Evolutionary conservation across 2,113 vertebrate genomes (phyloP), one percentile per base, ranked within the genome.

Genomic region (Hiodon tergisus): DNA sequence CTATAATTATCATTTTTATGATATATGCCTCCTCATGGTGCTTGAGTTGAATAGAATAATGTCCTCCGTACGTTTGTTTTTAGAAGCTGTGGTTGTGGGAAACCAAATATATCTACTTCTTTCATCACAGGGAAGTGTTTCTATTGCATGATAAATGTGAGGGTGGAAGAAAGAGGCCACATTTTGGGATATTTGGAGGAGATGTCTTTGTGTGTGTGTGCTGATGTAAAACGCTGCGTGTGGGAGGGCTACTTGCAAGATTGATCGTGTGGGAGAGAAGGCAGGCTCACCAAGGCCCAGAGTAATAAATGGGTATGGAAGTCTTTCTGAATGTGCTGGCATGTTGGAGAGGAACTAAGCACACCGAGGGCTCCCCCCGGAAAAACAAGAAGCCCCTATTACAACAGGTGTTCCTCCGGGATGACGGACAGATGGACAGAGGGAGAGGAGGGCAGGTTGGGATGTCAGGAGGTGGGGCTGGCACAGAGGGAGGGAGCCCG

Each of bases 91-190:
- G 57, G 57, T 46, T 13, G 57, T 59, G 60, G 70, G 31, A 71
- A 71, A 58, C 70, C 70, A 71, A 71, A 71, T 60, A 71, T 71
- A 71, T 71, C 47, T 71, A 31, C 54, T 60, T 71, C 53, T 71
- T 71, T 70, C 69, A 70, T 70, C 69, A 70, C 69, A 46, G 46
- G 51, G 51, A 59, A 59, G 53, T 17, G 69, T 54, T 70, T 31
- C 54, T 3, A 31, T 31, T 31, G 31, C 31, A 31, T 31, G 31
- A 31, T 31, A 31, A 31, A 14, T 58, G 69, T 17, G 69, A 53
- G 54, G 52, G 69, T 31, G 69, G 69, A 55, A 69, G 31, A 55
- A 16, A 9, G 69, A 16, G 57, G 70, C 70, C 46, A 10, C 70
- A 71, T 54, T 60, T 51, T 73, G 51, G 58, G 60, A 60, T 60